Evolutionary conservation across 2,113 vertebrate genomes (phyloP).

Genomic region (Caloenas nicobarica): DNA sequence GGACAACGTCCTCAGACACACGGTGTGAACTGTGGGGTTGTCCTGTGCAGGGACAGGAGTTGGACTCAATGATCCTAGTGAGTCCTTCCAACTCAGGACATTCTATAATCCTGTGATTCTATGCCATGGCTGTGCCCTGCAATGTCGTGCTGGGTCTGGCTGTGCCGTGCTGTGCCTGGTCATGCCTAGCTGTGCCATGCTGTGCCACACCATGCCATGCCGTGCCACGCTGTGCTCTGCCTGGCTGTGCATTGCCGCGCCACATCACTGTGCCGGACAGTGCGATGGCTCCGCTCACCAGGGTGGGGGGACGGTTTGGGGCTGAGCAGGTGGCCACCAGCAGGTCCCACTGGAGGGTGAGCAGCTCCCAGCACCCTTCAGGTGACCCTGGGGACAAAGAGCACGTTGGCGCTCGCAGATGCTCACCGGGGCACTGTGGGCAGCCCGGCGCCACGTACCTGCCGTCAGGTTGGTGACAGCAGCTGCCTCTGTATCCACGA

Average conservation of each 20-base stretch:
- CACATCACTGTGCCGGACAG: no score
- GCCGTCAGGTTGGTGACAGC: slow-evolving; percentile 66
- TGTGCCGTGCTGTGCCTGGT: background rate
- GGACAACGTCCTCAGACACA: no score
- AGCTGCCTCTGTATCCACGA: slow-evolving; percentile 58
- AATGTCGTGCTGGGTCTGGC: background rate
- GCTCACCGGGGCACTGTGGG: fast-evolving
- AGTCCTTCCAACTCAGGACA: no score
- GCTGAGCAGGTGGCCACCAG: slow-evolving; percentile 89
- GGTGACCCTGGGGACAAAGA: slow-evolving; percentile 54
- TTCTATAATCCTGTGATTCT: no score
- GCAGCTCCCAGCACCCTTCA: slow-evolving; percentile 77
- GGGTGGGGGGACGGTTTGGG: slow-evolving; percentile 81
- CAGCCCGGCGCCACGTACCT: background rate
- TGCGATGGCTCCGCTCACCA: slow-evolving; percentile 81
- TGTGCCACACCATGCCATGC: background rate
- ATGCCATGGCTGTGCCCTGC: background rate
- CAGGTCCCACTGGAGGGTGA: slow-evolving; percentile 86
- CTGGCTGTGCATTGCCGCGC: no score
- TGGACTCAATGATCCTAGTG: no score
- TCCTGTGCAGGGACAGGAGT: no score
- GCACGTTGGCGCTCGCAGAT: fast-evolving
- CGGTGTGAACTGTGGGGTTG: no score
- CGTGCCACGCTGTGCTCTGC: no score
- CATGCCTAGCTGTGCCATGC: fast-evolving